phyloP scores from a whole-genome alignment of 1,140 invertebrate species.

The Diabrotica undecimpunctata region DNA sequence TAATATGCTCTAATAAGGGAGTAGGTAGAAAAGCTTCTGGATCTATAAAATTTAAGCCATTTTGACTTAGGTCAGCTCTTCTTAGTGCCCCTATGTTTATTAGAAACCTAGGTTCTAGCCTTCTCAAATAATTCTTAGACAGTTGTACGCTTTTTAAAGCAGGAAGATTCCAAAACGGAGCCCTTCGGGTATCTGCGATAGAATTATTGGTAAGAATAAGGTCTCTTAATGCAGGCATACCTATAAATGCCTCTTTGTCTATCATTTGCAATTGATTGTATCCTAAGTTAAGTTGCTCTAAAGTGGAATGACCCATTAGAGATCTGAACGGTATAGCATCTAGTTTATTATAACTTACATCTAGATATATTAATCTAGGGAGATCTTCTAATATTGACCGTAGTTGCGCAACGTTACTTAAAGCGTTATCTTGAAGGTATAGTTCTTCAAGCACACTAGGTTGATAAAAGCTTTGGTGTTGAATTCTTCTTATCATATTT shows the following conservation, averaged over 20 bases:
- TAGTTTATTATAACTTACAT: constrained; percentile 71
- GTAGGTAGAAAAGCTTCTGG: constrained; percentile 69
- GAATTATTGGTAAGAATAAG: constrained; percentile 76
- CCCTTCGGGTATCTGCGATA: constrained; percentile 56
- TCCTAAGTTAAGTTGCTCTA: constrained; percentile 77
- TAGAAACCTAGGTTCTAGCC: constrained; percentile 66
- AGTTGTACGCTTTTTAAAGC: constrained; percentile 78
- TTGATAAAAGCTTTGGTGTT: constrained; percentile 76
- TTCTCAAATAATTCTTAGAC: constrained; percentile 69
- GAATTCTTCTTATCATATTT: constrained; percentile 72
- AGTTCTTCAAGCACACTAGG: constrained; percentile 72
- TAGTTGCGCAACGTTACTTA: constrained; percentile 67
- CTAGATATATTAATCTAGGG: constrained; percentile 70
- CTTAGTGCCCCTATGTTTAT: constrained; percentile 71
- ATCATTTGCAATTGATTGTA: constrained; percentile 71
- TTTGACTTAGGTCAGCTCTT: constrained; percentile 74
- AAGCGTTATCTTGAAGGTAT: constrained; percentile 69
- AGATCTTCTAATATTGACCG: constrained; percentile 69
- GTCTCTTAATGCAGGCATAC: constrained; percentile 77
- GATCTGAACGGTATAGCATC: constrained; percentile 71
- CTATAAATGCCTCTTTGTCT: constrained; percentile 70
- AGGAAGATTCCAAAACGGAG: constrained; percentile 77
- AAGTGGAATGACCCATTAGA: constrained; percentile 68
- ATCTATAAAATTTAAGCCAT: constrained; percentile 67
- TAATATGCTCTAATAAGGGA: constrained; percentile 69